These are phyloP conservation scores for Valencia hispanica DNA, from an alignment of 2,797 vertebrate species.

Conservation along the genomic window DNA sequence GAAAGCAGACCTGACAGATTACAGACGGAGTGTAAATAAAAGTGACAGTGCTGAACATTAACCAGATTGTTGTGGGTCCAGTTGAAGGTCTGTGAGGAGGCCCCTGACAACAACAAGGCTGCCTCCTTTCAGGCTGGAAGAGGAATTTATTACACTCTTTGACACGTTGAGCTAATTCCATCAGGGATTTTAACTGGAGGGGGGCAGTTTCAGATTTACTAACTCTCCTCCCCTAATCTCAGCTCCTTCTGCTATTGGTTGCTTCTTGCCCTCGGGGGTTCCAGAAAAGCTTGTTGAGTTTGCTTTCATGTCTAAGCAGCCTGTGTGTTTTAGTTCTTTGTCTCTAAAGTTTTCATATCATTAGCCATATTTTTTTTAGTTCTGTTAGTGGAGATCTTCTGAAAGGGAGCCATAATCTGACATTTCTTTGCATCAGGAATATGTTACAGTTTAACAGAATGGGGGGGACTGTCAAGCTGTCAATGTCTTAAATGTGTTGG, in stretches of 20 bases:
- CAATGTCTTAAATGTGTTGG: constrained; percentile 22
- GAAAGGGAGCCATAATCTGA: no score
- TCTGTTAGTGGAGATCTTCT: not conserved
- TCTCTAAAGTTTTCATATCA: not conserved
- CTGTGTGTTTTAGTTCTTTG: constrained; percentile 24
- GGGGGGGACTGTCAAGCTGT: constrained; percentile 13
- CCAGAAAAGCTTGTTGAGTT: constrained; percentile 31
- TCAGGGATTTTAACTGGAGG: constrained; percentile 44
- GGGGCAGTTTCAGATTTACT: constrained; percentile 48
- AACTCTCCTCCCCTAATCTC: constrained; percentile 28
- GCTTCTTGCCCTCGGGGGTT: constrained; percentile 35
- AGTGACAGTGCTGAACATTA: constrained; percentile 1
- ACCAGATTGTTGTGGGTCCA: constrained; percentile 27
- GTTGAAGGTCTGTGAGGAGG: constrained; percentile 25
- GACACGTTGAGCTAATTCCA: constrained; percentile 64
- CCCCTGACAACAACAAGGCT: not conserved
- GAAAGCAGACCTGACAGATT: not conserved
- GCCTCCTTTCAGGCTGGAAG: constrained; percentile 44
- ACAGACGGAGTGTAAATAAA: constrained; percentile 8
- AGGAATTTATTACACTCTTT: constrained; percentile 50
- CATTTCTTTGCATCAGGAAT: constrained; percentile 7
- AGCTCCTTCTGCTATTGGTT: constrained; percentile 41
- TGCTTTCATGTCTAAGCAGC: constrained; percentile 38
- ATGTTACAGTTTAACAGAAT: constrained; percentile 6
- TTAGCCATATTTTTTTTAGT: not conserved